These are phyloP conservation scores for Ctenoplectra terminalis DNA, from an alignment of 1,140 invertebrate genomes.

Conservation along the genomic window DNA sequence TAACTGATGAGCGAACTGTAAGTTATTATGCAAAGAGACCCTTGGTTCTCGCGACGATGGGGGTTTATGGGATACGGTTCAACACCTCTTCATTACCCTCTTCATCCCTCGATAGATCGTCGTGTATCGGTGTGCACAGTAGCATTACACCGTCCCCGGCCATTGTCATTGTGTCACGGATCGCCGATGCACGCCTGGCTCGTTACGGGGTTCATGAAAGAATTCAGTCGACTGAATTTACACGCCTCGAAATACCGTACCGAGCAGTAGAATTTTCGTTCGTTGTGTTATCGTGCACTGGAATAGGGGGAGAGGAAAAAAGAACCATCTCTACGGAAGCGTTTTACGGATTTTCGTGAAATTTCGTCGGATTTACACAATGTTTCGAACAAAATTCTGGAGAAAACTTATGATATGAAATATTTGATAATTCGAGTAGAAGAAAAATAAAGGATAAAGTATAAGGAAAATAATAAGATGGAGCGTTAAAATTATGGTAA, in stretches of 20 bases:
- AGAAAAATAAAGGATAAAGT: too few relatives aligned
- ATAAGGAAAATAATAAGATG: too few relatives aligned
- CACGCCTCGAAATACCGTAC: conserved; percentile 54
- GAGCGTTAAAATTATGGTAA: too few relatives aligned
- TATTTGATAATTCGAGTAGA: too few relatives aligned
- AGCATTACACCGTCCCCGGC: conserved; percentile 63
- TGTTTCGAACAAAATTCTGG: not conserved
- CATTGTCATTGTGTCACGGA: conserved; percentile 65
- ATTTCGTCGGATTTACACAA: conserved; percentile 8
- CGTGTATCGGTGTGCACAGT: conserved; percentile 58
- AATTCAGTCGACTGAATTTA: conserved; percentile 61
- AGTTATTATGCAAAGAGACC: conserved; percentile 80
- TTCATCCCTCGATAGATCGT: conserved; percentile 70
- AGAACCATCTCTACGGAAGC: not conserved
- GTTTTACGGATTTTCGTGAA: not conserved
- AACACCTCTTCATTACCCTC: conserved; percentile 83
- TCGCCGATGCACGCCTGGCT: conserved; percentile 58
- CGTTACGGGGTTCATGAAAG: conserved; percentile 56
- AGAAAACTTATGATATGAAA: too few relatives aligned
- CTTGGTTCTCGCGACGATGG: conserved; percentile 73
- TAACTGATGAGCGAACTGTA: conserved; percentile 81
- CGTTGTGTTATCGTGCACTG: not conserved
- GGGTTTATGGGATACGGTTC: conserved; percentile 80
- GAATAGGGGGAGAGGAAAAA: not conserved
- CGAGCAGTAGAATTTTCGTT: conserved; percentile 14